phyloP scores from a whole-genome alignment of 2,113 vertebrate genomes.

The Malurus alboscapulatus region DNA sequence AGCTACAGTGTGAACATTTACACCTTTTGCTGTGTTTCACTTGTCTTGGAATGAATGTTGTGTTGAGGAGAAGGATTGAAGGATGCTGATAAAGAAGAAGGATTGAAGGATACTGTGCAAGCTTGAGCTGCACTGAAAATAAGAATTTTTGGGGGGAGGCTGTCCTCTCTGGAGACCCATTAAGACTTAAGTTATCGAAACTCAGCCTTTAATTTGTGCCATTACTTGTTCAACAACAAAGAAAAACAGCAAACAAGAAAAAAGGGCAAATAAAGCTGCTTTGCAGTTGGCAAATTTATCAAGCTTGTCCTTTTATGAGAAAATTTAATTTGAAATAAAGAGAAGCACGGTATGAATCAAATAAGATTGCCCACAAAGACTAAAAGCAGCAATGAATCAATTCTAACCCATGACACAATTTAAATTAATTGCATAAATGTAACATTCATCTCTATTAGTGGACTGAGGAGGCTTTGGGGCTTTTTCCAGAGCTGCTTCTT shows the following conservation, averaged over 20 bases:
- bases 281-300: background rate
- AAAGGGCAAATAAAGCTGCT: background rate
- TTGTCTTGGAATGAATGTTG: background rate
- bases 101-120: background rate
- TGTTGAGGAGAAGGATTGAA: background rate
- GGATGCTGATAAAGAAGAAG: background rate
- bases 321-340: slow-evolving; percentile 41
- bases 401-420: slow-evolving; percentile 9
- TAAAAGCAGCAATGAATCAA: background rate
- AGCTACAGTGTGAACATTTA: background rate
- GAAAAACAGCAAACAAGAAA: background rate
- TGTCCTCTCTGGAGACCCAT: background rate
- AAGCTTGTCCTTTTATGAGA: slow-evolving; percentile 15
- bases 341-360: background rate
- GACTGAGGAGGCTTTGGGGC: background rate
- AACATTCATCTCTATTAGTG: background rate
- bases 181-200: background rate
- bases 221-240: background rate
- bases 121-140: background rate
- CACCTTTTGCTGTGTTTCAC: background rate
- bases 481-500: background rate
- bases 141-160: background rate
- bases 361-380: background rate
- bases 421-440: background rate
- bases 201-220: background rate